phyloP scores from a whole-genome alignment of 2,888 invertebrate genomes.

The Diabrotica balteata region DNA sequence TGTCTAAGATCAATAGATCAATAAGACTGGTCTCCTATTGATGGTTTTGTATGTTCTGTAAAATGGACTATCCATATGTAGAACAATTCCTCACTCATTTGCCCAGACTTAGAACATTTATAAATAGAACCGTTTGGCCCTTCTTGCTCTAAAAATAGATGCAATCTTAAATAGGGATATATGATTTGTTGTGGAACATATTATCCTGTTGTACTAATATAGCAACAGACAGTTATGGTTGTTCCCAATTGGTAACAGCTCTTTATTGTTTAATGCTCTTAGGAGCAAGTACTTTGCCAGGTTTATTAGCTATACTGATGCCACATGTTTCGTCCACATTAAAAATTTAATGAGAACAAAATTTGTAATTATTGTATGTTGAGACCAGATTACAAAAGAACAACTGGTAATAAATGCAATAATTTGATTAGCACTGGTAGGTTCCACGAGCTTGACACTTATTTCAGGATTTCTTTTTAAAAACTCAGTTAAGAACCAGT shows the following conservation, averaged over 20 bases:
- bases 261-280: too few relatives aligned
- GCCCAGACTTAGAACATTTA: too few relatives aligned
- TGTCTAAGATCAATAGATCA: too few relatives aligned
- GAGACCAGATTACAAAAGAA: too few relatives aligned
- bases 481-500: slow-evolving; percentile 16
- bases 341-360: too few relatives aligned
- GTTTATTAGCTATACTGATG: too few relatives aligned
- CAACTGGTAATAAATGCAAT: slow-evolving; percentile 11
- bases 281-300: too few relatives aligned
- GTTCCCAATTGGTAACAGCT: background rate
- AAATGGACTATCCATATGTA: too few relatives aligned
- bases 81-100: too few relatives aligned
- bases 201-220: slow-evolving; percentile 32
- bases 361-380: slow-evolving; percentile 8
- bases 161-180: slow-evolving; percentile 12
- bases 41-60: slow-evolving; percentile 1
- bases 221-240: slow-evolving; percentile 32
- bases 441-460: slow-evolving; percentile 16
- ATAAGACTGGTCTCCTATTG: background rate
- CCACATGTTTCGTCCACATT: too few relatives aligned
- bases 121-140: too few relatives aligned
- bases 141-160: slow-evolving; percentile 20
- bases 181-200: slow-evolving; percentile 38
- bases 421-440: slow-evolving; percentile 22
- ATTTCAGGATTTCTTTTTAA: slow-evolving; percentile 23